These are phyloP conservation scores for Manis pentadactyla DNA, from an alignment of 2,797 vertebrate species.

Conservation along the genomic window DNA sequence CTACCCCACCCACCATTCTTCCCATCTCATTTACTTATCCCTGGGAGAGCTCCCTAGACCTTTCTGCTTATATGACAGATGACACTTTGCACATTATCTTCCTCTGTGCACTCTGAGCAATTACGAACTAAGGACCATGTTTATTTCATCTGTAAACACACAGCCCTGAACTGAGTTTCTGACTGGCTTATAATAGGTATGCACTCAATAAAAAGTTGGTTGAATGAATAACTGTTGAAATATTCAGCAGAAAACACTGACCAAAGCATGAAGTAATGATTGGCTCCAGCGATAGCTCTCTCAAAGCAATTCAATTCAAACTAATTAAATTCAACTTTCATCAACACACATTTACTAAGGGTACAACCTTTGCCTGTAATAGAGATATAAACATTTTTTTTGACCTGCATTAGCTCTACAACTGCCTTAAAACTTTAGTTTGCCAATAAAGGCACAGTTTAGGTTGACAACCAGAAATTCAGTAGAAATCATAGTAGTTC, in stretches of 20 bases:
- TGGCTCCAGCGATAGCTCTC: not conserved
- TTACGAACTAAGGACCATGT: not conserved
- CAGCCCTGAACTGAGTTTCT: not conserved
- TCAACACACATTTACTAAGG: constrained; percentile 21
- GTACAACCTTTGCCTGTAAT: not conserved
- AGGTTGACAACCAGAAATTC: constrained; percentile 30
- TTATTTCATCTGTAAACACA: not conserved
- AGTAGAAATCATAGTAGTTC: not conserved
- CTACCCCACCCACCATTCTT: not conserved
- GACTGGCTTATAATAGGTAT: not conserved
- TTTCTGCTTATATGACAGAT: not conserved
- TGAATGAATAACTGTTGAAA: constrained; percentile 5
- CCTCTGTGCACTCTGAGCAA: not conserved
- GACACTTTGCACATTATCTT: not conserved
- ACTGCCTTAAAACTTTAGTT: constrained; percentile 20
- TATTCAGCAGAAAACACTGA: not conserved
- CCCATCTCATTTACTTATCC: not conserved
- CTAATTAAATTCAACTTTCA: constrained; percentile 58
- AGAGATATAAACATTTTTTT: constrained; percentile 31
- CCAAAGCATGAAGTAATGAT: not conserved
- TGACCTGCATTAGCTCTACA: not conserved
- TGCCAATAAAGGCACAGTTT: not conserved
- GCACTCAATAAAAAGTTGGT: not conserved
- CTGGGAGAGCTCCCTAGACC: not conserved
- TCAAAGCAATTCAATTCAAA: constrained; percentile 53